phyloP scores from a whole-genome alignment of 2,113 vertebrate species.

The Alexandromys fortis region DNA sequence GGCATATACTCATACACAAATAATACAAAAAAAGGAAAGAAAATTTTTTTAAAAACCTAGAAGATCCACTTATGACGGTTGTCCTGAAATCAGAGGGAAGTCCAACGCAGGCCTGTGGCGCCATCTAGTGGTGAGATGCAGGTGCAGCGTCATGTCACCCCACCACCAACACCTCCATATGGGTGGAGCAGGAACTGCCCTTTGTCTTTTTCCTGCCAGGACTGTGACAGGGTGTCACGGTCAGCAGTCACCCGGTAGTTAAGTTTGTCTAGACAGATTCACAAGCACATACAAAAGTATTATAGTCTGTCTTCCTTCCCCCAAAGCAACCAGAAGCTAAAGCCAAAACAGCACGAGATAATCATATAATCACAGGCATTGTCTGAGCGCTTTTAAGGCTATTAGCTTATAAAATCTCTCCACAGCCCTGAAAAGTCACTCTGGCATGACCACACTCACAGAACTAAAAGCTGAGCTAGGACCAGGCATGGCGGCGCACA shows the following conservation, averaged over 20 bases:
- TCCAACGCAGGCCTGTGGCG: background rate
- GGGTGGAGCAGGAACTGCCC: fast-evolving
- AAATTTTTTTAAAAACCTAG: no score
- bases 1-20: background rate
- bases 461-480: background rate
- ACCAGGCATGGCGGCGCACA: fast-evolving
- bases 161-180: no score
- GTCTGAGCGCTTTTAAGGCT: fast-evolving
- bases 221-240: fast-evolving
- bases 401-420: background rate
- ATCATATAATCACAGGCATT: fast-evolving
- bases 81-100: background rate
- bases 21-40: background rate
- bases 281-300: background rate
- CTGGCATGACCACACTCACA: fast-evolving
- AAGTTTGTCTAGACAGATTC: background rate
- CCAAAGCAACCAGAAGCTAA: background rate
- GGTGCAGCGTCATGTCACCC: background rate
- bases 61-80: no score
- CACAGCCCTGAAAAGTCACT: fast-evolving
- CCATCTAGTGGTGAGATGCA: slow-evolving; percentile 51
- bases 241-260: background rate
- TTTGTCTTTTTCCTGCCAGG: fast-evolving
- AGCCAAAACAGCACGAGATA: fast-evolving
- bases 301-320: background rate